Conservation (phyloP, 2,888 invertebrate species). For the Ophion ellenae region DNA sequence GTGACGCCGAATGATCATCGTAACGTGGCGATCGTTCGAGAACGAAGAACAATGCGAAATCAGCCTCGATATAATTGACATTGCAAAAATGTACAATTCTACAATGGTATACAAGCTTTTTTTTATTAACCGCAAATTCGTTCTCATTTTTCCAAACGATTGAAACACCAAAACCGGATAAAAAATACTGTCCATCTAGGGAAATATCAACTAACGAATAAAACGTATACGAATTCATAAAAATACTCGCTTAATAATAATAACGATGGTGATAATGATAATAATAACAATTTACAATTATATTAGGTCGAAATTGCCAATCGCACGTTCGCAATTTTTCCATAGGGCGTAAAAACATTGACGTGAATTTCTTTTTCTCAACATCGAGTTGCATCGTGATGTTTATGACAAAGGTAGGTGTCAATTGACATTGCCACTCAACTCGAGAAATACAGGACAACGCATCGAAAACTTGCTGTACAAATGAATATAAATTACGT, state of each 20-base stretch:
- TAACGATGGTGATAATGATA: slow-evolving; percentile 33
- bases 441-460: neutral
- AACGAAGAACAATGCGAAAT: neutral
- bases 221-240: slow-evolving; percentile 41
- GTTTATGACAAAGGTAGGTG: neutral
- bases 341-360: neutral
- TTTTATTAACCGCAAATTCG: slow-evolving; percentile 26
- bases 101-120: neutral
- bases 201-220: slow-evolving; percentile 38
- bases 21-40: neutral
- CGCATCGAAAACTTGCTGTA: slow-evolving; percentile 7
- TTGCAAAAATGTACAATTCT: neutral
- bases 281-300: neutral
- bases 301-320: no score
- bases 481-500: neutral
- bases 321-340: no score
- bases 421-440: neutral
- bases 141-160: slow-evolving; percentile 15
- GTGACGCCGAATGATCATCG: no score
- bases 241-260: slow-evolving; percentile 46
- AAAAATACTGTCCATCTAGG: slow-evolving; percentile 58
- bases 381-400: neutral
- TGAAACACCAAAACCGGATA: slow-evolving; percentile 20
- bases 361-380: neutral
- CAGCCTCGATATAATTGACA: neutral